These are phyloP conservation scores for Spinus olivaceus DNA, from an alignment of 2,797 vertebrate species.

Conservation along the genomic window DNA sequence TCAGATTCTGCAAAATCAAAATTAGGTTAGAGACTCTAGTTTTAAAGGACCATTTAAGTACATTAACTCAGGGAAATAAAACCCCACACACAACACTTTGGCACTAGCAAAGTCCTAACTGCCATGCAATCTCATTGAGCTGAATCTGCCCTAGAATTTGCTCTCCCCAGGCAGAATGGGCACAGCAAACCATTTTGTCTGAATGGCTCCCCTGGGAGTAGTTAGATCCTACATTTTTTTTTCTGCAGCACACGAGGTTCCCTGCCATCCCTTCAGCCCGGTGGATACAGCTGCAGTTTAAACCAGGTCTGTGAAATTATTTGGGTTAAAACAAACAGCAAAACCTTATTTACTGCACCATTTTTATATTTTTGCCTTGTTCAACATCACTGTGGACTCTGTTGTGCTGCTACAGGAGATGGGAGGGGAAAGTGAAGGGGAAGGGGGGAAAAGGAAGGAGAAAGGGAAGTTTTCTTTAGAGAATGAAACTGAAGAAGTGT, in stretches of 20 bases:
- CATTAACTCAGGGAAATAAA: not conserved
- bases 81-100: not conserved
- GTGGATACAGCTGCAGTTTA: not conserved
- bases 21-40: not conserved
- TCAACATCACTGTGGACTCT: not conserved
- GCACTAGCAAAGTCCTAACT: not conserved
- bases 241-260: not conserved
- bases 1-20: not conserved
- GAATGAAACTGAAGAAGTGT: not conserved
- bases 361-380: not conserved
- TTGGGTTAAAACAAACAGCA: not conserved
- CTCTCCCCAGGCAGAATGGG: constrained; percentile 8
- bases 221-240: not conserved
- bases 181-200: not conserved
- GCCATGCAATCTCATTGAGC: not conserved
- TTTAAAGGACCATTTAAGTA: not conserved
- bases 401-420: not conserved
- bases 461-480: not conserved
- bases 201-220: not conserved
- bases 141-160: not conserved
- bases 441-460: too few species aligned
- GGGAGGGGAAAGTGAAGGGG: too few species aligned
- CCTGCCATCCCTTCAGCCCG: not conserved
- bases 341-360: not conserved
- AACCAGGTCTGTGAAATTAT: not conserved